Conservation (phyloP, 1,140 invertebrate species). For the Lepidurus apus region DNA sequence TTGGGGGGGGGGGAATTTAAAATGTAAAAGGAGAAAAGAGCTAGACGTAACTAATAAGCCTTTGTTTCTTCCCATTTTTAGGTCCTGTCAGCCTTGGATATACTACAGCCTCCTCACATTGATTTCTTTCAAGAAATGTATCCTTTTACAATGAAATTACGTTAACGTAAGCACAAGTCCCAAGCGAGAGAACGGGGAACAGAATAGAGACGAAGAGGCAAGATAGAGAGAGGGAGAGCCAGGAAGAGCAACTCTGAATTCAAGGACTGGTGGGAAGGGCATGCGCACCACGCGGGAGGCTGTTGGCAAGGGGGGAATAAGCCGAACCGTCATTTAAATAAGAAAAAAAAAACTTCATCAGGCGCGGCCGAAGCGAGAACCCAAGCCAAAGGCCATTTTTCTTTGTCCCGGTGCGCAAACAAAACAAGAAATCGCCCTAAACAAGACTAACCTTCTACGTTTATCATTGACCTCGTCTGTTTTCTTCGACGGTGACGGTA, state of each 20-base stretch:
- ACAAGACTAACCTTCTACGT: no score
- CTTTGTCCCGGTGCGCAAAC: no score
- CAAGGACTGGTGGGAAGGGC: conserved; percentile 11
- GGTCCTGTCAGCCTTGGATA: conserved; percentile 92
- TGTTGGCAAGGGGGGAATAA: not conserved
- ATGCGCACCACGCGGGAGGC: not conserved
- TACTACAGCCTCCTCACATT: conserved; percentile 91
- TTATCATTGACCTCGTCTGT: no score
- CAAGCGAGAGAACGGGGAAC: not conserved
- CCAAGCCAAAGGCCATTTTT: no score
- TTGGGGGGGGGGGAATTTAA: not conserved
- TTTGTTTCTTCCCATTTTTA: conserved; percentile 48
- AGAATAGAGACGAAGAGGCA: no score
- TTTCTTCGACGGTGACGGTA: no score
- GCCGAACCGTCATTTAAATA: not conserved
- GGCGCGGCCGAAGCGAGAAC: no score
- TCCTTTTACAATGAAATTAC: conserved; percentile 61
- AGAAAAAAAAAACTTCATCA: not conserved
- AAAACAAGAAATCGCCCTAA: no score
- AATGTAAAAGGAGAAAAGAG: not conserved
- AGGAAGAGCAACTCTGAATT: conserved; percentile 10
- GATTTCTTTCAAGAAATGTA: conserved; percentile 99
- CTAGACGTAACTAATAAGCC: not conserved
- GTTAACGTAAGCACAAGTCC: not conserved
- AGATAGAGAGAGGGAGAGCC: not conserved